Percentiles rank a stretch among this genome's conserved stretches.
Conservation (phyloP, 2,113 vertebrate genomes). For the Gopherus evgoodei region DNA sequence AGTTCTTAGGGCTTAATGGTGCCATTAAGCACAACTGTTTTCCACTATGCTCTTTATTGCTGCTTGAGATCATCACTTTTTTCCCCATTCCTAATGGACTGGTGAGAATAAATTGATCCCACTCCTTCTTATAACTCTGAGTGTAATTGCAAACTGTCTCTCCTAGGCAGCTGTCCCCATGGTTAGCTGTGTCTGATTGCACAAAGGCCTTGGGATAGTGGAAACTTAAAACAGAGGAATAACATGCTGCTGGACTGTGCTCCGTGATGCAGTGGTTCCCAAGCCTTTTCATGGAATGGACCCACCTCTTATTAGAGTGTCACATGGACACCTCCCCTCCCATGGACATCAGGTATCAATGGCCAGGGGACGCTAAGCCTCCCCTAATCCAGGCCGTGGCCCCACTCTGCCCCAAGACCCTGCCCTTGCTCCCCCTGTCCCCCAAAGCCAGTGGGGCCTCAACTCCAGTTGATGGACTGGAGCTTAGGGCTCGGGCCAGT, state of each 20-base stretch:
- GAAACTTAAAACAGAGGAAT: neutral
- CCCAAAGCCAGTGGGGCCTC: neutral
- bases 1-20: neutral
- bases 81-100: neutral
- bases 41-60: neutral
- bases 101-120: neutral
- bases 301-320: neutral
- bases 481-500: neutral
- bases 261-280: neutral
- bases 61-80: neutral
- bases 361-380: no score
- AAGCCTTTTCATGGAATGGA: neutral
- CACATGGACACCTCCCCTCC: neutral
- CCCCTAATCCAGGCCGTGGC: no score
- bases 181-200: neutral
- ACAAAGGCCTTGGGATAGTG: neutral
- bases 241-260: neutral
- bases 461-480: no score
- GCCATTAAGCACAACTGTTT: neutral
- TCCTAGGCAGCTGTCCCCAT: neutral
- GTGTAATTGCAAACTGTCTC: neutral
- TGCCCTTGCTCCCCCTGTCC: no score
- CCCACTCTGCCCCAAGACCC: no score
- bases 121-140: neutral
- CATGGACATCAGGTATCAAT: neutral